phyloP scores from a whole-genome alignment of 1,140 invertebrate genomes.

The Scaptomyza hsui region DNA sequence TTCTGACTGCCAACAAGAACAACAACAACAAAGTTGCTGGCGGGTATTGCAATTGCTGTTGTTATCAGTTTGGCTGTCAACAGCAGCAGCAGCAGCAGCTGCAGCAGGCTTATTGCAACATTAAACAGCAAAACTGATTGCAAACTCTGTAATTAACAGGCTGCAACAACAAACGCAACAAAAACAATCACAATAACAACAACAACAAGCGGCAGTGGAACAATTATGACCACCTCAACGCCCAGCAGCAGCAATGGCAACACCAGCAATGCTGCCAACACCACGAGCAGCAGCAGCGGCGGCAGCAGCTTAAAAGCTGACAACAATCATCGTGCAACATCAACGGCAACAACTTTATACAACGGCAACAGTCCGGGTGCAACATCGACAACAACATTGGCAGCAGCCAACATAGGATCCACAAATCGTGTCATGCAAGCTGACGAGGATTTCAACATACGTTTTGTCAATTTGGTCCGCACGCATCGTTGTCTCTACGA shows the following conservation, averaged over 20 bases:
- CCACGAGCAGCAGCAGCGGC: slow-evolving; percentile 28
- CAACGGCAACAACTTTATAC: slow-evolving; percentile 30
- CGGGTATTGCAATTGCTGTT: slow-evolving; percentile 26
- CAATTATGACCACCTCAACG: slow-evolving; percentile 77
- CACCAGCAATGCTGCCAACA: slow-evolving; percentile 25
- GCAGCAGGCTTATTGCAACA: slow-evolving; percentile 38
- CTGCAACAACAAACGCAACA: slow-evolving; percentile 36
- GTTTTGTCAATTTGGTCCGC: slow-evolving; percentile 82
- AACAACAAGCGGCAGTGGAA: slow-evolving; percentile 32
- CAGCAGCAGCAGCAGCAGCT: slow-evolving; percentile 20
- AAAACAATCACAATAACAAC: slow-evolving; percentile 7
- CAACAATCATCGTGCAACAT: slow-evolving; percentile 22
- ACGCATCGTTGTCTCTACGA: slow-evolving; percentile 81
- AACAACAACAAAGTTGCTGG: slow-evolving; percentile 19
- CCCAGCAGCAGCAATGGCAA: slow-evolving; percentile 41
- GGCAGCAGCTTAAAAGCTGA: slow-evolving; percentile 31
- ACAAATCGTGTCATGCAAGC: slow-evolving; percentile 77
- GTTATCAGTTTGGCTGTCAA: slow-evolving; percentile 34
- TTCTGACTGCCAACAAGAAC: slow-evolving; percentile 31
- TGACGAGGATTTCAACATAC: slow-evolving; percentile 84
- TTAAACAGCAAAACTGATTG: slow-evolving; percentile 45
- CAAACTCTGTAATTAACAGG: slow-evolving; percentile 50
- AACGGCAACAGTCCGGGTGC: slow-evolving; percentile 46
- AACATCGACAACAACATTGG: slow-evolving; percentile 12
- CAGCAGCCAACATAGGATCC: slow-evolving; percentile 44